Evolutionary conservation across 2,113 vertebrate genomes (phyloP), one percentile per base, ranked within the genome.

Genomic region (Chaetops frenatus): DNA sequence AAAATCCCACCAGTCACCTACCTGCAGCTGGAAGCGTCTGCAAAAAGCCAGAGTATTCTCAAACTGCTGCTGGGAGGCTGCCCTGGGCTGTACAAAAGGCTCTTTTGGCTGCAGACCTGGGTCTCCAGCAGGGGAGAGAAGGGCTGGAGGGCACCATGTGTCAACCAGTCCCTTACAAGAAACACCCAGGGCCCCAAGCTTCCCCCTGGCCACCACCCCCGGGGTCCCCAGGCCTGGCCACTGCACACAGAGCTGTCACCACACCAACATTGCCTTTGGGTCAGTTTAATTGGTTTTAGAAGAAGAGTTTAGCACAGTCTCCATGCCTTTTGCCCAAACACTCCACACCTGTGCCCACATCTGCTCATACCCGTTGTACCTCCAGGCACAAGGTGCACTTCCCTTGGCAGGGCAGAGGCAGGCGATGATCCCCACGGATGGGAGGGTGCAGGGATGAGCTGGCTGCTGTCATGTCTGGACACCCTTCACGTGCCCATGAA

Each of bases 401-500:
- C 5, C 0, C 15, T 7, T 6, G 18, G 29, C 36, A 29, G 72
- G 69, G 58, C 90, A 85, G n/a, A 20, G 8, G 25, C 12, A 36
- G 48, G 50, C 21, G 48, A 28, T 4, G 57, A 27, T 20, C 67
- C 72, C 60, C 28, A 69, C 0, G 1, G 54, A 2, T 4, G n/a
- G 6, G 17, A 19, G 60, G 44, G 33, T 15, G 28, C 31, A 15
- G 71, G 47, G 33, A 2, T 18, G 29, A 23, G 29, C 5, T 24
- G 36, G 28, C n/a, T 88, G 86, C 33, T 47, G 38, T 54, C 1
- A 0, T 3, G 4, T 11, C 88, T 56, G 16, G 21, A 13, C 29
- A 31, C 18, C 72, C 67, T 25, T 35, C 50, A 3, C 0, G 0
- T 18, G 6, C 40, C 84, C 3, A 0, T 5, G 12, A 65, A 25